Base-by-base conservation (phyloP, 2,888 invertebrate species). In the Blastobasis lacticolella region DNA sequence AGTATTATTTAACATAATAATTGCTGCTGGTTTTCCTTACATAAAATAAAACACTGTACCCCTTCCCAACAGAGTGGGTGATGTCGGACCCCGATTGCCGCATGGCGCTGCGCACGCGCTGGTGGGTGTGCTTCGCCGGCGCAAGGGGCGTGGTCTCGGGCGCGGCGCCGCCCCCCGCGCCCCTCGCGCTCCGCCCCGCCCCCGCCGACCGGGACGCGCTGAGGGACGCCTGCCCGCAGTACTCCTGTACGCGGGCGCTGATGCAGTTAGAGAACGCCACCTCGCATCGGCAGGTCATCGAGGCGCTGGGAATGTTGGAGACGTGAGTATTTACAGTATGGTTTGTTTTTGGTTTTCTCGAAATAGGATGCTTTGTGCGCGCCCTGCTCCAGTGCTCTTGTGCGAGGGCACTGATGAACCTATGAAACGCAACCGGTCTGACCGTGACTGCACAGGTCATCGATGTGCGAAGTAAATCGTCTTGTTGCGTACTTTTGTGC, bases 251-350 rank as follows among this genome's bases (percentile, higher is more conserved):
- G 4, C 85, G 82, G 48, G 89, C 90, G 51, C 69, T 93, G 46
- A 75, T 88, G 41, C 83, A 84, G 37, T 79, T 94, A 50, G 91
- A 93, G 66, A 92, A 92, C 67, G 92, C 92, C 0, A 91, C 91
- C 0, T 85, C 90, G 0, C 93, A 93, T 63, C 74, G 73, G 52
- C 84, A 86, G 56, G 92, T 93, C 4, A 75, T 75, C 10, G 88
- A 89, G 42, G 88, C 90, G 0, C 68, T 93, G 7, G 79, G 88
- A 60, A 75, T 86, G 52, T 71, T 93, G 41, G 89, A 89, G 49
- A 89, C 90, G 92, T 92, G 4, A 46, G 42, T 23, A 23, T 3
- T 23, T 23, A 23, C 23, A 23, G 23, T 23, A 23, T 23, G 23
- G 3, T n/a, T n/a, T 23, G 23, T 23, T 3, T 23, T 23, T 23